These are phyloP conservation scores for Sitta carolinensis DNA, from an alignment of 2,797 vertebrate genomes.

Conservation along the genomic window DNA sequence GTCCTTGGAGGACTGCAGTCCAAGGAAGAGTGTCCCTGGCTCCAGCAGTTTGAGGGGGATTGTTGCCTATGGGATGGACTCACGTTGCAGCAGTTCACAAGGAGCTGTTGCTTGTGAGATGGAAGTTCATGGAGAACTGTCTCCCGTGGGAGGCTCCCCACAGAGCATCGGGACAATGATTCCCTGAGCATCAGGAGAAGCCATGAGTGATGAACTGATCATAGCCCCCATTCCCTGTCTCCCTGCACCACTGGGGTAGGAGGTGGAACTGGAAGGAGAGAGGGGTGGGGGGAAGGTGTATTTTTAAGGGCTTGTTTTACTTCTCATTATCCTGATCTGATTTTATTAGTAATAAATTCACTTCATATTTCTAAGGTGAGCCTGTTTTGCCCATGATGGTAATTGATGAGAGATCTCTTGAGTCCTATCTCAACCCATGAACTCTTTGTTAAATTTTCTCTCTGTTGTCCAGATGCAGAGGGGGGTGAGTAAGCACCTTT, in stretches of 20 bases:
- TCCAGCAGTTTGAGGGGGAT: too few relatives aligned
- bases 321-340: neutral
- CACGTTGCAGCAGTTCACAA: neutral
- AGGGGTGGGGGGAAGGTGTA: fast-evolving
- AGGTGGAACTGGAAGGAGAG: neutral
- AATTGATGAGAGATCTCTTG: neutral
- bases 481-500: neutral
- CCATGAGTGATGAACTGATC: neutral
- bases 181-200: neutral
- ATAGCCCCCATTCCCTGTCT: neutral
- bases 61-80: neutral
- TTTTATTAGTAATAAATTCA: neutral
- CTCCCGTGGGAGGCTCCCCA: neutral
- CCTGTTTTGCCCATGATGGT: neutral
- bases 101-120: neutral
- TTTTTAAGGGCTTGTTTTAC: neutral
- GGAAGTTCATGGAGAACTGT: neutral
- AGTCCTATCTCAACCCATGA: neutral
- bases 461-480: neutral
- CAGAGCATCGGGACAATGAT: too few relatives aligned
- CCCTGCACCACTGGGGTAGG: neutral
- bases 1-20: neutral
- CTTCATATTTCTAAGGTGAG: neutral
- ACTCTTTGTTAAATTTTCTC: neutral
- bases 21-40: fast-evolving